These are phyloP conservation scores for Anastrepha obliqua DNA, from an alignment of 1,140 invertebrate genomes.

Conservation along the genomic window DNA sequence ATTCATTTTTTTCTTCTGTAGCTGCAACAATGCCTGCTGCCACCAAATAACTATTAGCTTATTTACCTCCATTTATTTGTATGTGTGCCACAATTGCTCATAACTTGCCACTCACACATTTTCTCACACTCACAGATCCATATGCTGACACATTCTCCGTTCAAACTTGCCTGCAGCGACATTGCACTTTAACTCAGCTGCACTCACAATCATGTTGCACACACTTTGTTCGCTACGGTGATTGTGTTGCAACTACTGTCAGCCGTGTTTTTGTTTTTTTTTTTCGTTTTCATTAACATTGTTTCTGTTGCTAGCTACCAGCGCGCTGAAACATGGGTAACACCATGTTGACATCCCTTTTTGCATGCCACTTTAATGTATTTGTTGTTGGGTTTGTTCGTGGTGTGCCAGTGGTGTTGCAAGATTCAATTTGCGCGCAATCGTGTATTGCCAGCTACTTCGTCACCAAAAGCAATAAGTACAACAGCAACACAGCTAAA, in stretches of 20 bases:
- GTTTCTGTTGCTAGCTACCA: not conserved
- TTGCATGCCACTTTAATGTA: constrained; percentile 3
- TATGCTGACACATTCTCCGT: not conserved
- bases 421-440: constrained; percentile 38
- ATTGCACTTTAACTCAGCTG: not conserved
- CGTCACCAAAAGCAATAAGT: not conserved
- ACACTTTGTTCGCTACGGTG: not conserved
- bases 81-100: too few relatives aligned
- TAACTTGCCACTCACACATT: too few relatives aligned
- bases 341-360: constrained; percentile 32
- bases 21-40: too few relatives aligned
- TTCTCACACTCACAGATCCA: not conserved
- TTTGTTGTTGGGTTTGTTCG: not conserved
- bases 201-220: constrained; percentile 1
- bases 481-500: not conserved
- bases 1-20: too few relatives aligned
- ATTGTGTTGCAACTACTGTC: constrained; percentile 16
- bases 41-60: too few relatives aligned
- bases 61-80: too few relatives aligned
- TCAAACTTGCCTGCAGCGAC: not conserved
- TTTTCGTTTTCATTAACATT: not conserved
- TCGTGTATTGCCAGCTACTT: constrained; percentile 36
- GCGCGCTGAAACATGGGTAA: not conserved
- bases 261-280: not conserved
- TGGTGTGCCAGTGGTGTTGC: not conserved